A percentile compares a stretch with the other conserved stretches of the same genome.
Conservation (phyloP, 1,140 invertebrate species). For the Philotrypesis tridentata region DNA sequence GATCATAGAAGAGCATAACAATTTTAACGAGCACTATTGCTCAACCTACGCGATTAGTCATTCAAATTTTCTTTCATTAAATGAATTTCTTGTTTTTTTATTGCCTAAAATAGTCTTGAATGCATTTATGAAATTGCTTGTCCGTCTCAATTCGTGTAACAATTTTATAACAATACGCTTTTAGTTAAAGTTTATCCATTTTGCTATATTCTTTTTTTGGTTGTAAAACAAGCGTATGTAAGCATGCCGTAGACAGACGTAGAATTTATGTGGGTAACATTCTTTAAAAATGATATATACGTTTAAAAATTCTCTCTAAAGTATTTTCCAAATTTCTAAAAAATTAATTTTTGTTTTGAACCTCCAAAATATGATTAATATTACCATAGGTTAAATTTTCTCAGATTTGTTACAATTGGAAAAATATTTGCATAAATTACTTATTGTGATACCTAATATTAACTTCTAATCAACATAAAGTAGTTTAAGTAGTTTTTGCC, state of each 20-base stretch:
- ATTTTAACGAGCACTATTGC: background rate
- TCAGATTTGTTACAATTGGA: background rate
- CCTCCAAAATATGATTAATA: too few relatives aligned
- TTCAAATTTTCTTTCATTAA: background rate
- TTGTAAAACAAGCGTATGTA: too few relatives aligned
- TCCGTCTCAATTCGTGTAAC: background rate
- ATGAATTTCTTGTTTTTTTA: background rate
- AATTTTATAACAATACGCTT: background rate
- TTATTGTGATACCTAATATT: background rate
- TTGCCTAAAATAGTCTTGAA: background rate
- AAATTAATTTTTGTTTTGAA: too few relatives aligned
- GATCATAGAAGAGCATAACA: background rate
- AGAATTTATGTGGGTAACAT: too few relatives aligned
- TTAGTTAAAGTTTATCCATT: background rate
- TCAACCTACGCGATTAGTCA: background rate
- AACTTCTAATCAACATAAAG: background rate
- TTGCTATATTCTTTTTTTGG: too few relatives aligned
- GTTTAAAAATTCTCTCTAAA: too few relatives aligned
- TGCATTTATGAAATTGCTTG: background rate
- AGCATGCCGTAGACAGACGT: too few relatives aligned
- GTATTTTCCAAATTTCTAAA: too few relatives aligned
- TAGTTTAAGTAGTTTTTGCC: background rate
- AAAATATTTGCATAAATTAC: background rate
- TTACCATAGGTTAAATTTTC: background rate
- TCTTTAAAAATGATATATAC: too few relatives aligned